Percentiles rank a stretch among this genome's conserved stretches.
phyloP scores from a whole-genome alignment of 1,140 invertebrate species.

The Microplitis demolitor region DNA sequence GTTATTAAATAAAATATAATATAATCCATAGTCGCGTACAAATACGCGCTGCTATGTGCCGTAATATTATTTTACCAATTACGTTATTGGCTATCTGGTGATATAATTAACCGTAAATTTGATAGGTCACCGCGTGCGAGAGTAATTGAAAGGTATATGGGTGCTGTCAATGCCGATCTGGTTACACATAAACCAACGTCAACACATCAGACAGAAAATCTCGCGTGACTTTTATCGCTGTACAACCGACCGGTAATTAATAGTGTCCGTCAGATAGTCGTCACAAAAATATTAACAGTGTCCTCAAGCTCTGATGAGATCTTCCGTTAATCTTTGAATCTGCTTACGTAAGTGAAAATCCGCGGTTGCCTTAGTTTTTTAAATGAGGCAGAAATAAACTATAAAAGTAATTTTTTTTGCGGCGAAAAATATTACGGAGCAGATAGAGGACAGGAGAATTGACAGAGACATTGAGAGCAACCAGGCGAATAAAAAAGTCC shows the following conservation, averaged over 20 bases:
- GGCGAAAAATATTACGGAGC: no score
- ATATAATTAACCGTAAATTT: conserved; percentile 7
- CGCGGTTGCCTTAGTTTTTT: no score
- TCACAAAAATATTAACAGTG: no score
- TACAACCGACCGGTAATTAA: conserved; percentile 50
- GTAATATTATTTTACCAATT: no score
- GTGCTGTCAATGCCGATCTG: conserved; percentile 41
- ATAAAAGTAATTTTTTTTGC: no score
- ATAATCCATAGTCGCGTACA: neutral
- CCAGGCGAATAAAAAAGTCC: neutral
- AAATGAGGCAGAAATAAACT: no score
- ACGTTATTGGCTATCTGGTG: neutral
- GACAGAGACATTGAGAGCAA: neutral
- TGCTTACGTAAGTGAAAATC: no score
- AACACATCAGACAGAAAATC: conserved; percentile 34
- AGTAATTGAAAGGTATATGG: conserved; percentile 49
- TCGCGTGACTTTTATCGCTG: conserved; percentile 51
- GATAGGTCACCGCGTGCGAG: conserved; percentile 30
- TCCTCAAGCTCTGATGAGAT: no score
- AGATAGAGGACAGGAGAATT: neutral
- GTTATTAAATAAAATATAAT: neutral
- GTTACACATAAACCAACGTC: conserved; percentile 37
- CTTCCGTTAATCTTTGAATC: no score
- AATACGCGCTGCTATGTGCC: no score
- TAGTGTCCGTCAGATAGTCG: conserved; percentile 11